Evolutionary conservation across 2,888 invertebrate genomes (phyloP), one percentile per base, ranked within the genome.

Genomic region (Tineola bisselliella): DNA sequence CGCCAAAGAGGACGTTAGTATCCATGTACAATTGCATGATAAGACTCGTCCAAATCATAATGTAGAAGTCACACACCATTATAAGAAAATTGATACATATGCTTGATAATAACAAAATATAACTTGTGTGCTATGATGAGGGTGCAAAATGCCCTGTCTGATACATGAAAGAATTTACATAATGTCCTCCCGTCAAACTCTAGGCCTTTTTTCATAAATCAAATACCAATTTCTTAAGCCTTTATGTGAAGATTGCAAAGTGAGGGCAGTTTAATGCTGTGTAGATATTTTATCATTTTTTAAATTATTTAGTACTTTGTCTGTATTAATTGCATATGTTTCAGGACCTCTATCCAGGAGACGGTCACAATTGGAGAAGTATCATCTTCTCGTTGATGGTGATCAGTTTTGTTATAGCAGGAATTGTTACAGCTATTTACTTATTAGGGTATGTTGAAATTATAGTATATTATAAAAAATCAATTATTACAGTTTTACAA

Each of bases 311-410:
- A 10, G 38, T n/a, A 10, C 10, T 10, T 38, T 2, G 11, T n/a
- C 3, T 38, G 31, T 38, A 38, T 38, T 6, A 48, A 11, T 3
- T 13, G 6, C 5, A 58, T 58, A 11, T 68, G 65, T 66, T 87
- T 59, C 87, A 93, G 93, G 93, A 94, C 80, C 90, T 94, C 79
- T 92, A 94, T 79, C 89, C 90, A 66, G 92, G 90, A 68, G 94
- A 94, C 80, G 94, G 94, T 65, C 93, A 94, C 89, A 95, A 95
- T 81, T 95, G 95, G 95, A 91, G 92, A 80, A 94, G 94, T 79
- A 94, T 95, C 75, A 89, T 95, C 77, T 93, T 95, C 81, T 94
- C 94, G 66, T 88, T 95, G 77, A 89, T 94, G 87, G 95, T 95
- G 78, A 95, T 95, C 84, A 91, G 93, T 79, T 90, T 92, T 83